phyloP scores from a whole-genome alignment of 2,797 vertebrate species.

The Nannoperca australis region DNA sequence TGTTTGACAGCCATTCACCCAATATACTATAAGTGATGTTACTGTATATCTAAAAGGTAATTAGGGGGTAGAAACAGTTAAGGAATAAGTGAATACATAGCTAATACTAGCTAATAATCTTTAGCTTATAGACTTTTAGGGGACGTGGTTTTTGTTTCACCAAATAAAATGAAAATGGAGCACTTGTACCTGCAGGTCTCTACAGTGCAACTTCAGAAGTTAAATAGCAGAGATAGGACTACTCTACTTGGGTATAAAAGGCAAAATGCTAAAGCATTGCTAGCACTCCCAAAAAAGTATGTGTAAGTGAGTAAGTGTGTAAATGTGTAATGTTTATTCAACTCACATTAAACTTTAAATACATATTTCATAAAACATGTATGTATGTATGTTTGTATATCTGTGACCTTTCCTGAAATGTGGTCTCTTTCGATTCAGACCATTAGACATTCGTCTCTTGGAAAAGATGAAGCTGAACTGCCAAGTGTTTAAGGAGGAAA shows the following conservation, averaged over 20 bases:
- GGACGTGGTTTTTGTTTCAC: background rate
- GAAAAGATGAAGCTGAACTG: conserved; percentile 83
- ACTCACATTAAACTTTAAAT: background rate
- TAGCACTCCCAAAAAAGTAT: no score
- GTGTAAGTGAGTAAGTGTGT: no score
- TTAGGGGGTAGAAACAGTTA: background rate
- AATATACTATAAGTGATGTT: background rate
- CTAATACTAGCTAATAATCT: background rate
- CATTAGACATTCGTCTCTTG: conserved; percentile 78
- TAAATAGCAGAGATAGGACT: background rate
- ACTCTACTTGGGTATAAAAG: background rate
- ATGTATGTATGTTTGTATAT: conserved; percentile 3
- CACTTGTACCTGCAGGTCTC: background rate
- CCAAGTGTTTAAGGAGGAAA: conserved; percentile 85
- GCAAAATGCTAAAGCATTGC: background rate
- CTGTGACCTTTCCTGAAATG: conserved; percentile 2
- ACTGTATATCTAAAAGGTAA: background rate
- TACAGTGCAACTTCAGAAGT: background rate
- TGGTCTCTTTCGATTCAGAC: conserved; percentile 64
- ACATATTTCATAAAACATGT: conserved; percentile 6
- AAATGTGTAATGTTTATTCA: background rate
- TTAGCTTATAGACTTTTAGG: background rate
- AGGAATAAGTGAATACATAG: background rate
- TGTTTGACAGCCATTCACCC: background rate
- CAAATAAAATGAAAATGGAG: background rate